A percentile compares a stretch with the other conserved stretches of the same genome.
phyloP scores from a whole-genome alignment of 2,797 vertebrate genomes.

The Rhabdomys pumilio region DNA sequence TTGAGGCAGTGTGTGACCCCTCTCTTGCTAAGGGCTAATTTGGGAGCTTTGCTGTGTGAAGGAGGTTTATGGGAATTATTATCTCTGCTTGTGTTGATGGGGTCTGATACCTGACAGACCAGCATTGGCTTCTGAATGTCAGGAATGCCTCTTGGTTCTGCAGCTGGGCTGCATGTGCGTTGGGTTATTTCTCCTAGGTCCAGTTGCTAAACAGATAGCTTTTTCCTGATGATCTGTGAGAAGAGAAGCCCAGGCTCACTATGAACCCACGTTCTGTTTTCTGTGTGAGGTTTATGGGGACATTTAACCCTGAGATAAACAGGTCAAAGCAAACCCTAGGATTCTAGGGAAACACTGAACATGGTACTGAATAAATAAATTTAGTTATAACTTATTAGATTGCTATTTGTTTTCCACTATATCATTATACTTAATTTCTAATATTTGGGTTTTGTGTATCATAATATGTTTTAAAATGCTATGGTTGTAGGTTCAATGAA shows the following conservation, averaged over 20 bases:
- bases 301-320: constrained; percentile 52
- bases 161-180: neutral
- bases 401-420: constrained; percentile 49
- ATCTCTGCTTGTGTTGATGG: constrained; percentile 19
- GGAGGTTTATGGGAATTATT: neutral
- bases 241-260: constrained; percentile 34
- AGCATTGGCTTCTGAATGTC: neutral
- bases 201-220: neutral
- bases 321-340: neutral
- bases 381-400: neutral
- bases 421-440: constrained; percentile 49
- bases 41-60: constrained; percentile 40
- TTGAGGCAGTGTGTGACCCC: constrained; percentile 33
- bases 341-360: constrained; percentile 28
- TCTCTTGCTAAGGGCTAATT: constrained; percentile 17
- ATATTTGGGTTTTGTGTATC: constrained; percentile 60
- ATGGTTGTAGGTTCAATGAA: constrained; percentile 89
- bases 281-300: neutral
- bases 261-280: constrained; percentile 45
- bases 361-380: neutral
- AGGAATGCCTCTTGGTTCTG: constrained; percentile 14
- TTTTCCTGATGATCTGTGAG: neutral
- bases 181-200: neutral
- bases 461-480: constrained; percentile 51
- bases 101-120: neutral